phyloP scores from a whole-genome alignment of 2,797 vertebrate species.

The Phoebastria nigripes region DNA sequence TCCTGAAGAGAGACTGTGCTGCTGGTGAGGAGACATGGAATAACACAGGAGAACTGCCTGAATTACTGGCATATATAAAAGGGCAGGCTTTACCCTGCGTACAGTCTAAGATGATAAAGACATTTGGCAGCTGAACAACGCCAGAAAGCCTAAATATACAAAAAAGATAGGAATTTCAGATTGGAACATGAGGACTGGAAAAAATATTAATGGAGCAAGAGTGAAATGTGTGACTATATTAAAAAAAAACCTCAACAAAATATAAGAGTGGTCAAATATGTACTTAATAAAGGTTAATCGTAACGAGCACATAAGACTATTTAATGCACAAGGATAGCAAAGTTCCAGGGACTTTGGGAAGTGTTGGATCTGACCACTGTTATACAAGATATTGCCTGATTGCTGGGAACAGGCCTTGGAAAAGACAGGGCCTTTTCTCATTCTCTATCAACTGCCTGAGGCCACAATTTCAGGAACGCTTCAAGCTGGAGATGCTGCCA shows the following conservation, averaged over 20 bases:
- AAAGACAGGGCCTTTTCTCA: background rate
- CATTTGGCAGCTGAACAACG: background rate
- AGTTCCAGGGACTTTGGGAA: background rate
- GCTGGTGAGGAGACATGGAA: background rate
- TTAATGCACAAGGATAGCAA: background rate
- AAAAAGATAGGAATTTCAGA: background rate
- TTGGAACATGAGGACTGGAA: background rate
- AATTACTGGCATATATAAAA: background rate
- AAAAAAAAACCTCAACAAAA: background rate
- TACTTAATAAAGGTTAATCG: background rate
- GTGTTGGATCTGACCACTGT: background rate
- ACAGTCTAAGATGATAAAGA: background rate
- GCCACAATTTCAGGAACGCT: background rate
- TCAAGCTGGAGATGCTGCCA: background rate
- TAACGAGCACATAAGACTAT: background rate
- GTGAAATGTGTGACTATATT: background rate
- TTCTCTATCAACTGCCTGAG: background rate
- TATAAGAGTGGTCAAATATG: background rate
- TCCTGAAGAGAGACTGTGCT: background rate
- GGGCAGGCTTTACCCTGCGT: background rate
- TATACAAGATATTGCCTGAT: background rate
- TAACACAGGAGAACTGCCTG: background rate
- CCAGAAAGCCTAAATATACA: background rate
- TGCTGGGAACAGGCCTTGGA: background rate
- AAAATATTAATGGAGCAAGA: background rate